Conservation (phyloP, 2,888 invertebrate species). For the Pandemis cinnamomeana region DNA sequence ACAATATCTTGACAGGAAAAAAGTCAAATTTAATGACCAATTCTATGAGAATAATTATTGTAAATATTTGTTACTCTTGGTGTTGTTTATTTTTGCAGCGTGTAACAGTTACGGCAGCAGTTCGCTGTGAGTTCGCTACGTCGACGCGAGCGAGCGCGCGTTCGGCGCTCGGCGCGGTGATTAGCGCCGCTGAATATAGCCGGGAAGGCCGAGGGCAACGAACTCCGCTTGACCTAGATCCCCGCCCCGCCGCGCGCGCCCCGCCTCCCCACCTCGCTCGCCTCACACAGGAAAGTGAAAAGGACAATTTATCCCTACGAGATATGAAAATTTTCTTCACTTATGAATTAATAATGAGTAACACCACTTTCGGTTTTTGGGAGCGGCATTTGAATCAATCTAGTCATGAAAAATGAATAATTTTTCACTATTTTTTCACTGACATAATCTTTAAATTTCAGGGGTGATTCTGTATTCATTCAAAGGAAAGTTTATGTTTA, state of each 20-base stretch:
- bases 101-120: not conserved
- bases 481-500: not conserved
- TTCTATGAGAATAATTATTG: not conserved
- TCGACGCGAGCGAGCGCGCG: not conserved
- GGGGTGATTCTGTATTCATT: not conserved
- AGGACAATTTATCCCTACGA: constrained; percentile 63
- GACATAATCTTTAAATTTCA: not conserved
- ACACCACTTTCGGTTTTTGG: constrained; percentile 19
- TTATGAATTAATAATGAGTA: constrained; percentile 30
- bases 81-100: not conserved
- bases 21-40: not conserved
- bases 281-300: constrained; percentile 77
- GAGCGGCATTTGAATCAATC: not conserved
- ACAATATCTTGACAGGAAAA: not conserved
- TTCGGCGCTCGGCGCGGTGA: constrained; percentile 61
- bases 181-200: constrained; percentile 82
- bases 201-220: constrained; percentile 84
- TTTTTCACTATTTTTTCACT: not conserved
- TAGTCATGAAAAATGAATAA: not conserved
- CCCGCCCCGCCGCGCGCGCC: constrained; percentile 51
- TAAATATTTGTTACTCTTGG: not conserved
- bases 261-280: constrained; percentile 46
- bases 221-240: constrained; percentile 83
- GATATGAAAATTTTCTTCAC: constrained; percentile 37
- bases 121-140: not conserved